Evolutionary conservation across 2,888 invertebrate genomes (phyloP), one percentile per base, ranked within the genome.

Genomic region (Drosophila austrosaltans): DNA sequence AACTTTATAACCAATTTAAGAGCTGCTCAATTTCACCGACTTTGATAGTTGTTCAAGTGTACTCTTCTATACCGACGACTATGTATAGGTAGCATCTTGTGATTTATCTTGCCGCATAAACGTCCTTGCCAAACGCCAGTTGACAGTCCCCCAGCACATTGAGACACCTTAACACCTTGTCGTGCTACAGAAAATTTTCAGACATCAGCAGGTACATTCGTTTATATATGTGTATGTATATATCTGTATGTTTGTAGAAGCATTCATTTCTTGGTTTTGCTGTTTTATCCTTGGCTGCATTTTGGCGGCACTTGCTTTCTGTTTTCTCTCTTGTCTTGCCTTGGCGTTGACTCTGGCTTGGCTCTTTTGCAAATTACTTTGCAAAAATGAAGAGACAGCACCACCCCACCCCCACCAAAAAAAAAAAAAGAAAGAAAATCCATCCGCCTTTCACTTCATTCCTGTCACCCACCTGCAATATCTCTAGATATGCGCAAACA

Each of bases 281-380:
- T 72, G 72, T 72, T 81, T 81, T 78, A 87, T 87, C 80, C 80
- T 89, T 90, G 82, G 76, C 77, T 90, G 85, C 84, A 77, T 83
- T 85, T 84, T 77, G 82, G 89, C 78, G 89, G 89, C 84, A 83
- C 81, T 87, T 79, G 81, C 81, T 77, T 86, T 83, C 77, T 72
- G 87, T 70, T 69, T 67, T 67, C 57, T 59, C 68, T 67, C 63
- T 40, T 39, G 64, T 28, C 40, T 48, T 53, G 61, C 20, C 48
- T 61, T 42, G 28, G 61, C 53, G 10, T 53, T 53, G 40, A 39
- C 36, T 36, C 72, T 75, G 66, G 72, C 72, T 71, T 79, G 78
- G 75, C 82, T 78, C 81, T 84, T 84, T 85, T 84, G 86, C 90
- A 89, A 87, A 87, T 90, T 87, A 82, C 89, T 87, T 88, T 89